These are phyloP conservation scores for Austrolebias charrua DNA, from an alignment of 2,797 vertebrate species.

Conservation along the genomic window DNA sequence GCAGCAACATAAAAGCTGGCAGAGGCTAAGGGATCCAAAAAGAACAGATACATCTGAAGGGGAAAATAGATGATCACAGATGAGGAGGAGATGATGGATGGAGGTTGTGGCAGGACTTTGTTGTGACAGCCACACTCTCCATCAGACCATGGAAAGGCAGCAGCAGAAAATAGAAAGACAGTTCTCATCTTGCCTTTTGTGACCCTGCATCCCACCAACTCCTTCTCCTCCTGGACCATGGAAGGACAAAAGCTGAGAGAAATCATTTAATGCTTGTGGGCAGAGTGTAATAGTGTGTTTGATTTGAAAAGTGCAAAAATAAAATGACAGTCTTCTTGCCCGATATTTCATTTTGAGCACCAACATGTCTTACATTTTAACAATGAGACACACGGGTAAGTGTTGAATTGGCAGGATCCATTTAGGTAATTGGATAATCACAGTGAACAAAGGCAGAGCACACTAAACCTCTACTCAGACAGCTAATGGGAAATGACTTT, in stretches of 20 bases:
- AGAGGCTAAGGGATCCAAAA: conserved; percentile 12
- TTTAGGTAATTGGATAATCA: conserved; percentile 42
- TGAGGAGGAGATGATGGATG: conserved; percentile 67
- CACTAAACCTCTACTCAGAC: conserved; percentile 31
- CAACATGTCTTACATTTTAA: conserved; percentile 22
- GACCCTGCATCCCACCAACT: conserved; percentile 32
- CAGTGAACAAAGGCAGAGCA: conserved; percentile 20
- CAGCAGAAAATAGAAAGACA: conserved; percentile 55
- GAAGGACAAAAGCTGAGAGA: conserved; percentile 47
- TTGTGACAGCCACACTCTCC: conserved; percentile 31
- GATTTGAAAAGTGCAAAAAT: conserved; percentile 43
- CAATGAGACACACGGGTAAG: conserved; percentile 18
- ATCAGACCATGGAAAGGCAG: conserved; percentile 46
- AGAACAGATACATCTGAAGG: conserved; percentile 25
- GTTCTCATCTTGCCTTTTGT: conserved; percentile 25
- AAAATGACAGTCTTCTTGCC: conserved; percentile 14
- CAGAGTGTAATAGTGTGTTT: conserved; percentile 43
- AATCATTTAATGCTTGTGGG: conserved; percentile 31
- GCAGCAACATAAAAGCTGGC: conserved; percentile 3
- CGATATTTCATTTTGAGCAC: conserved; percentile 31
- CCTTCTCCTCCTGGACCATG: conserved; percentile 43
- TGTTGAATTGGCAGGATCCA: conserved; percentile 28
- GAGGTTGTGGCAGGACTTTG: conserved; percentile 35
- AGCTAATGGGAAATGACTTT: conserved; percentile 33
- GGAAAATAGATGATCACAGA: conserved; percentile 35